Conservation (phyloP, 23 tunicate genomes). For the Trididemnum miniatum region DNA sequence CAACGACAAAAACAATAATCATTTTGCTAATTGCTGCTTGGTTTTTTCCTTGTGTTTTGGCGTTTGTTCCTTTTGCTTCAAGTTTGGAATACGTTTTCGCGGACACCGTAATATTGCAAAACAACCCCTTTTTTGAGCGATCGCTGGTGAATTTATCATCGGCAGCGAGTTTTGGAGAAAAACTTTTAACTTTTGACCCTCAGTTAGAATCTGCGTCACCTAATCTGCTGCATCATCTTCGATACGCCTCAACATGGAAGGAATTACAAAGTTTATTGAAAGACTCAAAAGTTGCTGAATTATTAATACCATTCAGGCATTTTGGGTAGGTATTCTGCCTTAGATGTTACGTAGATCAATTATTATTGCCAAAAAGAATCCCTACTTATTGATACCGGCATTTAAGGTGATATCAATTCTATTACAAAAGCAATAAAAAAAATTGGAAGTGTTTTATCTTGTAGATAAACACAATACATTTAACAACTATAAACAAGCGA, state of each 20-base stretch:
- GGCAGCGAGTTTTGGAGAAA: not conserved
- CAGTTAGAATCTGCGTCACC: not conserved
- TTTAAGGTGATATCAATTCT: too few relatives aligned
- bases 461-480: too few relatives aligned
- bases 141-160: conserved; percentile 4
- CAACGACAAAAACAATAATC: not conserved
- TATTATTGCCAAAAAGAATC: too few relatives aligned
- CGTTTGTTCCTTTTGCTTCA: conserved; percentile 23
- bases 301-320: not conserved
- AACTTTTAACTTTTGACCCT: conserved; percentile 9
- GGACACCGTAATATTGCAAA: conserved; percentile 2
- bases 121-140: conserved; percentile 21
- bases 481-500: too few relatives aligned
- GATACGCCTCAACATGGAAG: not conserved
- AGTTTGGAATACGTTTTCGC: conserved; percentile 14
- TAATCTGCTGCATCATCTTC: not conserved
- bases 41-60: conserved; percentile 27
- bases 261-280: not conserved
- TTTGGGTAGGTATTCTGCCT: conserved; percentile 9
- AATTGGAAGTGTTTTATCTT: too few relatives aligned
- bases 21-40: conserved; percentile 20
- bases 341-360: too few relatives aligned
- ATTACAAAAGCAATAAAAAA: too few relatives aligned
- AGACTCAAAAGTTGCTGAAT: not conserved
- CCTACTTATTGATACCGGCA: too few relatives aligned